phyloP scores from a whole-genome alignment of 1,140 invertebrate species.

The Leptoteleia sp. region DNA sequence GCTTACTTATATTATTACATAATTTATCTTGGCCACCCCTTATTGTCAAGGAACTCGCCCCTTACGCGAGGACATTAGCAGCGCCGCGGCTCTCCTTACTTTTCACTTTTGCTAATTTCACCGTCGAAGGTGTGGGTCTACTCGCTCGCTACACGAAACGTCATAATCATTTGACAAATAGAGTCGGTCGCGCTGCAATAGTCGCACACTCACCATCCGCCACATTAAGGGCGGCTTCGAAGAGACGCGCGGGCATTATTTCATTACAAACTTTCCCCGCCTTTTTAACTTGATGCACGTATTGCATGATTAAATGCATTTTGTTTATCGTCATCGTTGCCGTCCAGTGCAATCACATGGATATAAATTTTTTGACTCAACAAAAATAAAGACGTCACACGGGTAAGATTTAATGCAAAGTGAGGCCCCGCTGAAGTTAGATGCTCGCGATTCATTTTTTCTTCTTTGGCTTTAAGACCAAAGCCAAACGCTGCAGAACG shows the following conservation, averaged over 20 bases:
- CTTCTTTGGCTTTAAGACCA: too few species aligned
- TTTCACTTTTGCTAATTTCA: conserved; percentile 80
- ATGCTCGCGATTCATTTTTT: too few species aligned
- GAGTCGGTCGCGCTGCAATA: conserved; percentile 48
- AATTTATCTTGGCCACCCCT: conserved; percentile 77
- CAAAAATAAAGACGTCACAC: too few species aligned
- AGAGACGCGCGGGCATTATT: conserved; percentile 37
- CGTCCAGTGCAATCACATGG: neutral
- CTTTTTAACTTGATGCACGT: conserved; percentile 61
- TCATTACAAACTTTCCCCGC: conserved; percentile 43
- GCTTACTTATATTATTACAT: conserved; percentile 78
- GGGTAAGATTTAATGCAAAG: too few species aligned
- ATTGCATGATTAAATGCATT: conserved; percentile 48
- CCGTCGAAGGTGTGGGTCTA: conserved; percentile 48
- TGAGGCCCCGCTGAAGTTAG: too few species aligned
- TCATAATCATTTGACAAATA: conserved; percentile 69
- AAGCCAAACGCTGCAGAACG: neutral
- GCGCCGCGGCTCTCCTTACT: conserved; percentile 73
- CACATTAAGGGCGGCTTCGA: conserved; percentile 49
- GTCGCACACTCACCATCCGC: conserved; percentile 34
- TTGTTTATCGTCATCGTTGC: conserved; percentile 29
- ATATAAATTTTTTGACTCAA: too few species aligned
- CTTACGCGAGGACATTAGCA: conserved; percentile 71
- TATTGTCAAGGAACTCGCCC: conserved; percentile 69
- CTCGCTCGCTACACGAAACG: conserved; percentile 46